Base-by-base conservation (phyloP, 2,888 invertebrate genomes). In the Kuschelorhynchus macadamiae region DNA sequence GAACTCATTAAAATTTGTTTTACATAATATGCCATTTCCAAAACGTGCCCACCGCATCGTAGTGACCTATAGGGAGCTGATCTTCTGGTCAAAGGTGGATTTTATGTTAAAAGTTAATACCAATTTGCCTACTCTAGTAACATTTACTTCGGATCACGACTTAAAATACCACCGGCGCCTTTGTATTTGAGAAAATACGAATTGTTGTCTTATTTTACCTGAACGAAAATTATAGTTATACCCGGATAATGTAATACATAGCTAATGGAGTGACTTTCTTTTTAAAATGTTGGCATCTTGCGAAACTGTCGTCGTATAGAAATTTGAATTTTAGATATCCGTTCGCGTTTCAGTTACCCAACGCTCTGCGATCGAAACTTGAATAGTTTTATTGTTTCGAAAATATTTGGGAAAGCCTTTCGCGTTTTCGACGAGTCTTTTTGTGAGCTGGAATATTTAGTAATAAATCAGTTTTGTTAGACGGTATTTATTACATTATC, bases 121-220 rank as follows among this genome's bases (percentile, higher is more conserved):
- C 67, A 68, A 68, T 68, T 68, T 68, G 63, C 68, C 44, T 57
- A 68, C 63, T 57, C 68, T 50, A 63, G 62, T 68, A 68, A 68
- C 68, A 63, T 68, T 68, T 68, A 68, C 49, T 42, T 49, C 14
- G n/a, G 32, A 53, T 66, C 66, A 67, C 67, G 67, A 67, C 53
- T 53, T 53, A 18, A 67, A 67, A 67, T 67, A 67, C 36, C 67
- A 65, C 49, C 65, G 50, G 56, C 49, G 42, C 33, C 18, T 20
- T 50, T 25, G 47, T 9, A 36, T 39, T 33, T 8, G 32, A 57
- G 53, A 53, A 56, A 21, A 39, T 36, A 11, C 16, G n/a, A 55
- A 42, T 39, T 30, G 42, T 55, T 21, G n/a, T n/a, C 55, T 20
- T 9, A 42, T 55, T 55, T 41, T 11, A 25, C n/a, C 20, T 16